Percentiles rank a stretch among this genome's conserved stretches.
Evolutionary conservation across 2,888 invertebrate species (phyloP).

Genomic region (Ennomos fuscantarius): DNA sequence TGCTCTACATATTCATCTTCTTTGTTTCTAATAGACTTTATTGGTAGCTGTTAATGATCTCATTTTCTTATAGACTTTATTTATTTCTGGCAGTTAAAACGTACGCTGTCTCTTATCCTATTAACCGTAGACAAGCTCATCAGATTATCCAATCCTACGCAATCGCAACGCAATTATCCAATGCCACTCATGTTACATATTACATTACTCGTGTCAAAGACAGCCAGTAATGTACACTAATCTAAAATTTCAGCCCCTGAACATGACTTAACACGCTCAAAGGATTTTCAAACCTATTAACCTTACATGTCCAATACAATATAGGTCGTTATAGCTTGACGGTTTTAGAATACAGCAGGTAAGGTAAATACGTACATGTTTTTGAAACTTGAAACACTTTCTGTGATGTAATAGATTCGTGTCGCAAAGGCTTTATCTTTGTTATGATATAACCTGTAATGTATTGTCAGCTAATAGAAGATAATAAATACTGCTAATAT

Average conservation of each 20-base stretch:
- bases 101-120: constrained; percentile 13
- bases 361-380: constrained; percentile 25
- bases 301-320: constrained; percentile 8
- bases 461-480: constrained; percentile 5
- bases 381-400: constrained; percentile 40
- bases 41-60: too few relatives aligned
- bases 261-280: constrained; percentile 38
- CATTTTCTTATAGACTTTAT: too few relatives aligned
- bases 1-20: too few relatives aligned
- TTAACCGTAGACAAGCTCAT: constrained; percentile 23
- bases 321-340: constrained; percentile 30
- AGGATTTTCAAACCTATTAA: constrained; percentile 28
- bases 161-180: constrained; percentile 41
- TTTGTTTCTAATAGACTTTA: too few relatives aligned
- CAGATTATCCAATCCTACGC: constrained; percentile 34
- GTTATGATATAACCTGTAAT: constrained; percentile 3
- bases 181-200: constrained; percentile 44
- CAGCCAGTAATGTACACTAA: constrained; percentile 44
- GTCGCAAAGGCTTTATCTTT: constrained; percentile 32
- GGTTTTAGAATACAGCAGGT: not conserved
- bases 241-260: constrained; percentile 48
- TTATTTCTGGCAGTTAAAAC: too few relatives aligned
- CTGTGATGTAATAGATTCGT: constrained; percentile 34
- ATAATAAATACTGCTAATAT: constrained; percentile 1
- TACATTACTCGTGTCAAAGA: constrained; percentile 43